These are phyloP conservation scores for Mythimna albipuncta DNA, from an alignment of 2,888 invertebrate species.

Conservation along the genomic window DNA sequence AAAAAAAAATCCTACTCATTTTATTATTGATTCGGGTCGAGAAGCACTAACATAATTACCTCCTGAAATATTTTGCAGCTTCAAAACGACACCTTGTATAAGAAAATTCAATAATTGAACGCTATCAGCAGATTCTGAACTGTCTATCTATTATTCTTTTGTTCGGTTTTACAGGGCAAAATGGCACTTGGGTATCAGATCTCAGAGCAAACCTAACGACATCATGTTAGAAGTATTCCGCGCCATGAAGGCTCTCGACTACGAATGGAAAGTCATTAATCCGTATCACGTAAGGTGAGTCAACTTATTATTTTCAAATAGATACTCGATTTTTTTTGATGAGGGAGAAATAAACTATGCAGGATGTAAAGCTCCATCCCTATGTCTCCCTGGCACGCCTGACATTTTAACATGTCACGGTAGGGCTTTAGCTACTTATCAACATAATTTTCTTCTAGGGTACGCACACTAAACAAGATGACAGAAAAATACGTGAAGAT, in stretches of 20 bases:
- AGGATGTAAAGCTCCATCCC: too few species aligned
- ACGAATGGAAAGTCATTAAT: slow-evolving; percentile 99
- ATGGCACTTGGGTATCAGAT: slow-evolving; percentile 99
- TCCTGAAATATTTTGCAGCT: too few species aligned
- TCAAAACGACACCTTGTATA: too few species aligned
- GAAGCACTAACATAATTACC: too few species aligned
- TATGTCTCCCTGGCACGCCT: too few species aligned
- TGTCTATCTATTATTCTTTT: too few species aligned
- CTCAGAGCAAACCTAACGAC: slow-evolving; percentile 99
- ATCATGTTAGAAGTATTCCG: slow-evolving; percentile 99
- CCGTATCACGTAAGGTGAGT: slow-evolving; percentile 96
- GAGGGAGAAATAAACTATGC: too few species aligned
- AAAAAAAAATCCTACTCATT: too few species aligned
- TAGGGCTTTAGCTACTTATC: background rate
- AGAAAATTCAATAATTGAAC: too few species aligned
- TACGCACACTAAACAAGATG: slow-evolving; percentile 96
- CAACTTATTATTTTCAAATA: background rate
- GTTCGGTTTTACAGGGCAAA: slow-evolving; percentile 93
- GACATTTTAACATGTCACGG: too few species aligned
- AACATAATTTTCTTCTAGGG: slow-evolving; percentile 87
- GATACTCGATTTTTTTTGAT: too few species aligned
- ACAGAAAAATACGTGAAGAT: slow-evolving; percentile 98
- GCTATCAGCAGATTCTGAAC: background rate
- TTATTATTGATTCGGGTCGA: too few species aligned
- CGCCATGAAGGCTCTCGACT: slow-evolving; percentile 99